A percentile compares a stretch with the other conserved stretches of the same genome.
Evolutionary conservation across 2,797 vertebrate species (phyloP).

Genomic region (Lutjanus campechanus): DNA sequence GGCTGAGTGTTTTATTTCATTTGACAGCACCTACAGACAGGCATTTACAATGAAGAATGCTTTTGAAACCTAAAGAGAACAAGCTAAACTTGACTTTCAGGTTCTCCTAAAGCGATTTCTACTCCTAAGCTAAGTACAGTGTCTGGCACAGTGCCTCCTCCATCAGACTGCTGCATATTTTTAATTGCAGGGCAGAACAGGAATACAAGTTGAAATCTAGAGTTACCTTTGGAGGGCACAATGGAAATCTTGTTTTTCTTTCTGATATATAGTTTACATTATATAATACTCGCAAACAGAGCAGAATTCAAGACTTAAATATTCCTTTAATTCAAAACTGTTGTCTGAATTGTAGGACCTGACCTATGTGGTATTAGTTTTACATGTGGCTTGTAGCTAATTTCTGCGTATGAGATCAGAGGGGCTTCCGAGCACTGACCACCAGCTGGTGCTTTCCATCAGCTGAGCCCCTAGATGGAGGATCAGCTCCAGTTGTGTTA

Average conservation of each 20-base stretch:
- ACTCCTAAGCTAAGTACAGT: constrained; percentile 64
- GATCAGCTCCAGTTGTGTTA: constrained; percentile 51
- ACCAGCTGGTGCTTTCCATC: constrained; percentile 82
- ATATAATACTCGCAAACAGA: not conserved
- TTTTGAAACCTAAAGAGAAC: constrained; percentile 13
- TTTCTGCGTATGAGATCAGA: constrained; percentile 66
- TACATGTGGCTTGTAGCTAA: constrained; percentile 60
- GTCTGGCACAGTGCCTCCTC: constrained; percentile 59
- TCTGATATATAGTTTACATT: not conserved
- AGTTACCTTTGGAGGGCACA: constrained; percentile 4
- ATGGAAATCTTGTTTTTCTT: not conserved
- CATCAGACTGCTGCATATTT: constrained; percentile 41
- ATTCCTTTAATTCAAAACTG: constrained; percentile 1
- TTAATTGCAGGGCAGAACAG: constrained; percentile 39
- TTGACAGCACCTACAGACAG: constrained; percentile 31
- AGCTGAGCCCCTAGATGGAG: constrained; percentile 42
- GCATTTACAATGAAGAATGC: constrained; percentile 37
- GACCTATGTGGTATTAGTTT: constrained; percentile 31
- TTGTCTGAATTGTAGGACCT: not conserved
- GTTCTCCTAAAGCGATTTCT: constrained; percentile 55
- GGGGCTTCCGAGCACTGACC: constrained; percentile 26
- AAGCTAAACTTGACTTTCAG: constrained; percentile 48
- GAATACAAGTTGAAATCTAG: constrained; percentile 28
- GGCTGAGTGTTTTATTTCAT: constrained; percentile 25
- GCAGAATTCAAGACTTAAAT: not conserved